Base-by-base conservation (phyloP, 2,888 invertebrate genomes). In the Drosophila antonietae region DNA sequence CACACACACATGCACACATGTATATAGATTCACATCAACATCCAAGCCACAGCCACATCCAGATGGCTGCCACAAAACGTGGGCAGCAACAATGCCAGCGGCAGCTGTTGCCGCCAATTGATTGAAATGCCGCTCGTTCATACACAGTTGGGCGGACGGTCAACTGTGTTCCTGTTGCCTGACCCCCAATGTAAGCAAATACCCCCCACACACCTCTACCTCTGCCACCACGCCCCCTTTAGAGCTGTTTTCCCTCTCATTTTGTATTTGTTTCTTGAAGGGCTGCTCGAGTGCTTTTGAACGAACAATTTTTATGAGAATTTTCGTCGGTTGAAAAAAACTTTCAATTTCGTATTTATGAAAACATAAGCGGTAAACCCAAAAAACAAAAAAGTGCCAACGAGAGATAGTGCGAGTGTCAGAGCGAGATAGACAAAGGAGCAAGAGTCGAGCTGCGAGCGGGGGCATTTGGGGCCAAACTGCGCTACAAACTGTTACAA, bases 91-190 rank as follows among this genome's bases (percentile, higher is more conserved):
- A 41, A 41, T 59, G 78, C 81, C 84, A 75, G 70, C 73, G 70
- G 85, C 85, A 86, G 82, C 85, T 87, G 89, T 82, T 89, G 88
- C 89, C 88, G 88, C 85, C 86, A 86, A 87, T 89, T 89, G 86
- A 89, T 86, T 86, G 89, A 89, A 89, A 87, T 83, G 88, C 85
- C 89, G 82, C 80, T 75, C 75, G 77, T 84, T 75, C 56, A 39
- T 73, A 65, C 71, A 65, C 78, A 69, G 63, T 64, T 69, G 71
- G 66, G 66, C 72, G 63, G 37, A 61, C 58, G 75, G 81, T 81
- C 81, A 78, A 69, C 81, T 68, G 56, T 68, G 59, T 78, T 59
- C 66, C 73, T 44, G 57, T 46, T 56, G 65, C 49, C 70, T 78
- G 55, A 74, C 67, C 75, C 61, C 47, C 60, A 59, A 39, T 49